phyloP scores from a whole-genome alignment of 2,113 vertebrate species.

The Alouatta palliata region DNA sequence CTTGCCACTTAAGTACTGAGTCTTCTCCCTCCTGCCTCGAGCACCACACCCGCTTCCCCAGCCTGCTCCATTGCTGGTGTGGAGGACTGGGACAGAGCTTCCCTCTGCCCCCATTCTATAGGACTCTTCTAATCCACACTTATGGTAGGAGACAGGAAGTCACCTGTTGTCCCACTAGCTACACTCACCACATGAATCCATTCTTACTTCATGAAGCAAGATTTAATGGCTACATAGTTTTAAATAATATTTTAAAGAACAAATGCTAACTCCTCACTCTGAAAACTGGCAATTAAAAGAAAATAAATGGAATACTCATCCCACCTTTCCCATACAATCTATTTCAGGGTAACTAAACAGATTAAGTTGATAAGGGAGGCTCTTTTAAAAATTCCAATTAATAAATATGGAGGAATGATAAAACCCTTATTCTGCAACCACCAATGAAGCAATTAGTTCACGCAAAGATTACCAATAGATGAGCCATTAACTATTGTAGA shows the following conservation, averaged over 20 bases:
- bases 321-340: neutral
- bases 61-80: neutral
- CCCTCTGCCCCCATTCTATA: neutral
- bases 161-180: too few relatives aligned
- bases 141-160: neutral
- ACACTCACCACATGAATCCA: neutral
- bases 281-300: neutral
- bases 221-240: neutral
- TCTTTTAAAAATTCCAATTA: neutral
- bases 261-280: neutral
- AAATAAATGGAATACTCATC: neutral
- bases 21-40: neutral
- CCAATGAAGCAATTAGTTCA: neutral
- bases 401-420: neutral
- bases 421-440: neutral
- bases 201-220: neutral
- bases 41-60: rapidly evolving
- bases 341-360: neutral
- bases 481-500: neutral
- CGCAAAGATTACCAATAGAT: neutral
- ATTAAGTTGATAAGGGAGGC: neutral
- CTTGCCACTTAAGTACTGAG: too few relatives aligned
- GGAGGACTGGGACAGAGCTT: neutral
- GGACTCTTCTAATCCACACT: neutral
- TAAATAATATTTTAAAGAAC: slow-evolving; percentile 3